phyloP scores from a whole-genome alignment of 2,888 invertebrate genomes.

The Hirtodrosophila duncani region DNA sequence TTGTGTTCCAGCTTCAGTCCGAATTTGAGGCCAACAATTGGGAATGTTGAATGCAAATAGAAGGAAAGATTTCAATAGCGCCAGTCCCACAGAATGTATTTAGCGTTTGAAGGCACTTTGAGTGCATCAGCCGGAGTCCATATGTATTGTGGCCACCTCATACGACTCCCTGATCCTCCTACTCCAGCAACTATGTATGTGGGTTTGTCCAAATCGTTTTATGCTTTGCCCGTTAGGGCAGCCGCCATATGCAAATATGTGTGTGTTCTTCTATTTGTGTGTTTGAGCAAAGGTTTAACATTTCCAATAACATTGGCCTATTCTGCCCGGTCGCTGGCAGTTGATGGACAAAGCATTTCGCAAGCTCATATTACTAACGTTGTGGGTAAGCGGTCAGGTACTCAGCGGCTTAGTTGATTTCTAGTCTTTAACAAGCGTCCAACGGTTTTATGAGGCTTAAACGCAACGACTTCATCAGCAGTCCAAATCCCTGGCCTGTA shows the following conservation, averaged over 20 bases:
- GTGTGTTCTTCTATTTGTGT: too few relatives aligned
- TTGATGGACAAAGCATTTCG: slow-evolving; percentile 1
- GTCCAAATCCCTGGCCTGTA: too few relatives aligned
- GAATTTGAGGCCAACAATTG: too few relatives aligned
- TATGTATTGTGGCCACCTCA: too few relatives aligned
- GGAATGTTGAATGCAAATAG: slow-evolving; percentile 25
- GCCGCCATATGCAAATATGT: slow-evolving; percentile 44
- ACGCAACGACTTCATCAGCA: slow-evolving; percentile 27
- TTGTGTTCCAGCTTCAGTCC: too few relatives aligned
- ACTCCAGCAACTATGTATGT: slow-evolving; percentile 23
- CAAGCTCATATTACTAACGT: too few relatives aligned
- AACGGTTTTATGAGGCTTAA: slow-evolving; percentile 2
- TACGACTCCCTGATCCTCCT: background rate
- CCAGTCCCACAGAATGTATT: slow-evolving; percentile 29
- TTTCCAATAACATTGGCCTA: slow-evolving; percentile 42
- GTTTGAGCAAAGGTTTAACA: slow-evolving; percentile 51
- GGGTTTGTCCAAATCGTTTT: slow-evolving; percentile 44
- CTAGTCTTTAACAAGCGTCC: slow-evolving; percentile 22
- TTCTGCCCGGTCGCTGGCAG: too few relatives aligned
- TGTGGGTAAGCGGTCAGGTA: background rate
- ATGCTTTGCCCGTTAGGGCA: slow-evolving; percentile 32
- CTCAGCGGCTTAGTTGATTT: slow-evolving; percentile 13
- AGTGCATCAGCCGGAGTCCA: slow-evolving; percentile 7
- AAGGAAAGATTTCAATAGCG: too few relatives aligned
- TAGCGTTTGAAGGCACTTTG: slow-evolving; percentile 27